phyloP scores from a whole-genome alignment of 2,888 invertebrate species.

The Galeruca laticollis region DNA sequence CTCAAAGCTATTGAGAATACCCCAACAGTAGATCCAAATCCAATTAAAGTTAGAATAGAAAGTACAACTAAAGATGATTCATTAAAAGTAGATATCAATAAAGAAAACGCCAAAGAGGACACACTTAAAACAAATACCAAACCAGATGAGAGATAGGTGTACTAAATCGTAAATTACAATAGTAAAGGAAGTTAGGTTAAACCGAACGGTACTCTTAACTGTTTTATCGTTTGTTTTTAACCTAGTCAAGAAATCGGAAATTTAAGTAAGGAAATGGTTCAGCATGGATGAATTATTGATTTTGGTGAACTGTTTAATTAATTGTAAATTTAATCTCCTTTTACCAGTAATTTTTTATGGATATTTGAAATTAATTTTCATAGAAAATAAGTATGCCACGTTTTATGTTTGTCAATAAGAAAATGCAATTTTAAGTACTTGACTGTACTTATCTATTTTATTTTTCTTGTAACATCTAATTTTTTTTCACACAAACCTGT shows the following conservation, averaged over 20 bases:
- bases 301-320: constrained; percentile 2
- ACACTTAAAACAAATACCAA: background rate
- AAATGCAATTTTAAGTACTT: background rate
- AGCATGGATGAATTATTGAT: background rate
- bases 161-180: background rate
- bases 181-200: background rate
- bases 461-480: background rate
- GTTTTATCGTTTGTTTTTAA: constrained; percentile 6
- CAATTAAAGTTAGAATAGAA: constrained; percentile 24
- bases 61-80: constrained; percentile 12
- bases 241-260: background rate
- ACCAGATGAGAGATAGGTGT: constrained; percentile 5
- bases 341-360: background rate
- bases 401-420: background rate
- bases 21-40: constrained; percentile 9
- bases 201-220: background rate
- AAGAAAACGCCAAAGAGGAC: background rate
- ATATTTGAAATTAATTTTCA: background rate
- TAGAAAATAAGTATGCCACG: background rate
- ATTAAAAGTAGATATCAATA: background rate
- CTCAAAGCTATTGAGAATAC: constrained; percentile 47
- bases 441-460: background rate
- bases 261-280: constrained; percentile 3
- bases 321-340: background rate
- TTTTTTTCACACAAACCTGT: background rate